Conservation (phyloP, 2,113 vertebrate species). For the Psophia crepitans region DNA sequence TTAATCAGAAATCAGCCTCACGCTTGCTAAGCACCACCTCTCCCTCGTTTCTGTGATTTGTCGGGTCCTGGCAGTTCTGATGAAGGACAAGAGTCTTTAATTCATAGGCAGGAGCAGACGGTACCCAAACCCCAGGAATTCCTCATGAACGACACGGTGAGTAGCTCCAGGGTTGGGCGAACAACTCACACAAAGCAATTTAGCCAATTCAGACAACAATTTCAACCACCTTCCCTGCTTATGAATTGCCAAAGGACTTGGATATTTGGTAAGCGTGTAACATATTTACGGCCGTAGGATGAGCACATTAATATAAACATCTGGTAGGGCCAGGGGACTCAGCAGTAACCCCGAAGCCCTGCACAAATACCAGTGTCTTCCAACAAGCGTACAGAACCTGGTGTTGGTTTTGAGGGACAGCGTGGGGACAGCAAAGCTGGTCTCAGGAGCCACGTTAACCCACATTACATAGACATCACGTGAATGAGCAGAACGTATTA, state of each 20-base stretch:
- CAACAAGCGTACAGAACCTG: neutral
- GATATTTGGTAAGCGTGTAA: neutral
- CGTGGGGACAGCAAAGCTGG: neutral
- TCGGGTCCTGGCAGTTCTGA: neutral
- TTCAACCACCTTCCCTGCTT: neutral
- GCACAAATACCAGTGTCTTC: fast-evolving
- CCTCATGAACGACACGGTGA: fast-evolving
- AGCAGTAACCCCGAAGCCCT: fast-evolving
- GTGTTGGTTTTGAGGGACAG: neutral
- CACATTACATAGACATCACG: fast-evolving
- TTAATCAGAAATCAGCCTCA: constrained; percentile 4
- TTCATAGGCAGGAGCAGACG: neutral
- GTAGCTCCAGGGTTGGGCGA: neutral
- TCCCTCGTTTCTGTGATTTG: neutral
- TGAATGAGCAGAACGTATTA: neutral
- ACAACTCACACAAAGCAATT: neutral
- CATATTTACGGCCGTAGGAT: neutral
- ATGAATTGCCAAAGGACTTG: neutral
- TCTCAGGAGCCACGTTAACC: neutral
- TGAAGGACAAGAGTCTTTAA: neutral
- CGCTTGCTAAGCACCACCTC: neutral
- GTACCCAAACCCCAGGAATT: neutral
- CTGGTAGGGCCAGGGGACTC: neutral
- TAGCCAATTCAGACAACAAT: neutral
- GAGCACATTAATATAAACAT: neutral